These are phyloP conservation scores for Helogale parvula DNA, from an alignment of 2,113 vertebrate species.

Conservation along the genomic window DNA sequence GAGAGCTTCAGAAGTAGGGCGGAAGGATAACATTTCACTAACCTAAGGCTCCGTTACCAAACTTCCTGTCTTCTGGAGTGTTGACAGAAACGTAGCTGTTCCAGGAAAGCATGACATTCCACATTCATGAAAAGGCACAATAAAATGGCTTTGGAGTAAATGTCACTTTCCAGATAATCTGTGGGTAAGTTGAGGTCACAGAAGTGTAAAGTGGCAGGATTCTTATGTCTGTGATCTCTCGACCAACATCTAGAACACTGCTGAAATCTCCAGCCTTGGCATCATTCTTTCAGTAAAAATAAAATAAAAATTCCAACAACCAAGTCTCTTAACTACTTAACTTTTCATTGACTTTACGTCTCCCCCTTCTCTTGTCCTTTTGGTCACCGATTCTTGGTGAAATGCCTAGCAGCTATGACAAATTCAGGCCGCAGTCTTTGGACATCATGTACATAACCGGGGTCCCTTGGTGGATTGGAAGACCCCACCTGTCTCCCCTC, in stretches of 20 bases:
- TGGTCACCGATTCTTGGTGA: not conserved
- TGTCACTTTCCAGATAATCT: constrained; percentile 42
- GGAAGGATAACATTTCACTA: constrained; percentile 36
- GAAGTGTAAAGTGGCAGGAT: not conserved
- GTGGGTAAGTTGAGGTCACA: not conserved
- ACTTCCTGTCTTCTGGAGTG: constrained; percentile 35
- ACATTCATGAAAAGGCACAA: not conserved
- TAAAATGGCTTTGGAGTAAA: constrained; percentile 15
- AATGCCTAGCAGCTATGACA: not conserved
- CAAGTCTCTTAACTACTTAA: not conserved
- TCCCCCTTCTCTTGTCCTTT: not conserved
- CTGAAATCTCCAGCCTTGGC: not conserved
- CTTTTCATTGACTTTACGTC: not conserved
- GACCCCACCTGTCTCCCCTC: not conserved
- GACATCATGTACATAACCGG: not conserved
- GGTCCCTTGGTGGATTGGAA: not conserved
- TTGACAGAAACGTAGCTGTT: constrained; percentile 36
- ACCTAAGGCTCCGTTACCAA: constrained; percentile 19
- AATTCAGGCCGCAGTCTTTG: not conserved
- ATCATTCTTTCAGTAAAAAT: not conserved
- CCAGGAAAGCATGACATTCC: not conserved
- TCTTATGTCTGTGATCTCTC: constrained; percentile 45
- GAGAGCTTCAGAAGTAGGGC: constrained; percentile 9
- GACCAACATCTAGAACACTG: not conserved
- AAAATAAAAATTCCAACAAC: not conserved